Evolutionary conservation across 2,113 vertebrate species (phyloP), one percentile per base, ranked within the genome.

Genomic region (Caloenas nicobarica): DNA sequence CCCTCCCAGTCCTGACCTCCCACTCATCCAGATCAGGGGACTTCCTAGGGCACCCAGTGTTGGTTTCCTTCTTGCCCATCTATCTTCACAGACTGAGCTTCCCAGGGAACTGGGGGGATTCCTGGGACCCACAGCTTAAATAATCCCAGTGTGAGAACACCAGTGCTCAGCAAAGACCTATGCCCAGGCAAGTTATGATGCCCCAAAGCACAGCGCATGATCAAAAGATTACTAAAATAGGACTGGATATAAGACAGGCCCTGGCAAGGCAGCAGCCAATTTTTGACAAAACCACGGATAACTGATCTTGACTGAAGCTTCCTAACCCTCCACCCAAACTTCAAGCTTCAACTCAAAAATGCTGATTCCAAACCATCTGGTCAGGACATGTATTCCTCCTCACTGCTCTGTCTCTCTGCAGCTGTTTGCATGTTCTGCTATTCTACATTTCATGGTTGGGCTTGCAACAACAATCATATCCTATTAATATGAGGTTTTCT

Each of bases 151-250:
- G 68, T 88, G 46, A 91, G 51, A 94, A 81, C 56, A 78, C 19
- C 64, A 78, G 2, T 51, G 31, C 51, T 68, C 44, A 64, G 51
- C 26, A 65, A 81, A 89, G 50, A 81, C 36, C 66, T 66, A 31
- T 73, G 85, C 86, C 42, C 76, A 81, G 78, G 38, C 74, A 94
- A 88, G 70, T 23, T 88, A 62, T 33, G 31, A 77, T 83, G 68
- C 66, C 81, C 19, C 58, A 38, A 69, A 91, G 81, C 36, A 1
- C 17, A 79, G 61, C 29, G 13, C 0, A 0, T 48, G 54, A 82
- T 91, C n/a, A 73, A 89, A 93, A 89, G 66, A 46, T 82, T 62
- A 16, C 36, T 80, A 24, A 76, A 95, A 82, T 36, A 89, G 40
- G 68, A 38, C 36, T 73, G 68, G 25, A 73, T 46, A 44, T 38